Base-by-base conservation (phyloP, 2,888 invertebrate genomes). In the Blastobasis lacticolella region DNA sequence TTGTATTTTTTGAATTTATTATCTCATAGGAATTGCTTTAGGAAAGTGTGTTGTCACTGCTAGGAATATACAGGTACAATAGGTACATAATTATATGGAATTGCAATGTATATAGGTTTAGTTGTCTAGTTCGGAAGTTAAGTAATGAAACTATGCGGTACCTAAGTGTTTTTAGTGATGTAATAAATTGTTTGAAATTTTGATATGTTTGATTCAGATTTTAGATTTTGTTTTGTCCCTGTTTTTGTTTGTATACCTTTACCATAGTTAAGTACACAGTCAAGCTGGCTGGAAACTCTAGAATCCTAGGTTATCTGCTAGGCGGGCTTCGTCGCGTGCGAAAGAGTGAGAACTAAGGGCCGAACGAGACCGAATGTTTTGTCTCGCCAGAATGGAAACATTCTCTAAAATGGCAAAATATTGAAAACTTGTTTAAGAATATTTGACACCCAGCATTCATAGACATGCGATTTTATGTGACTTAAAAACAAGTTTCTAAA, bases 131-230 rank as follows among this genome's bases (percentile, higher is more conserved):
- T 57, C 9, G 9, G 10, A 42, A 42, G 42, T 42, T 5, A 42
- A 42, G 10, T 58, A 58, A 56, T 55, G 61, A 61, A 57, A 54
- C 62, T 67, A 67, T 69, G 61, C 61, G 59, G 57, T 63, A 62
- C 54, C 52, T 62, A 60, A 59, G 56, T 73, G 74, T 75, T 74
- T 77, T 75, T 79, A 76, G 75, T 23, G 23, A 23, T 71, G 64
- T 67, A 85, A 82, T 82, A 82, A 84, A 76, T 64, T 71, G 66
- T 77, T 80, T 82, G 72, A 66, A 69, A 65, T 61, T 58, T 56
- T 41, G n/a, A 36, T 54, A 74, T 77, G 73, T 80, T 82, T 82
- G 57, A 79, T 81, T 81, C 61, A 23, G 23, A 23, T 23, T 67
- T 67, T 56, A 41, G 54, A 55, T 57, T 52, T 63, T 58, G 54